Percentiles rank a stretch among this genome's conserved stretches.
Conservation (phyloP, 2,888 invertebrate genomes). For the Oxycera nigricornis region DNA sequence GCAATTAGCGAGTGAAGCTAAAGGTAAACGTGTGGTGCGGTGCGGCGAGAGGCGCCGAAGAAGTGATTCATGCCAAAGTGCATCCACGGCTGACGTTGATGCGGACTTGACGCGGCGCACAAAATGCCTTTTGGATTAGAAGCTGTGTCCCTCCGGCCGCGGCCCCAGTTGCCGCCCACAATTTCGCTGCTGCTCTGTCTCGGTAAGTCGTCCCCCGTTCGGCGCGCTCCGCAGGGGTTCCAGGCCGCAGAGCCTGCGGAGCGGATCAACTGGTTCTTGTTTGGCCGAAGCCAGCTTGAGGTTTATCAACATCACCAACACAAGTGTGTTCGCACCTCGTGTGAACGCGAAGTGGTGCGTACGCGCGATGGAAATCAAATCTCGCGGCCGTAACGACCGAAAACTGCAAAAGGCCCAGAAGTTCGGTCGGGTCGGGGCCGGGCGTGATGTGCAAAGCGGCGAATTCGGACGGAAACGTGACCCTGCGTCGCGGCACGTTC, state of each 20-base stretch:
- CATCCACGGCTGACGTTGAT: constrained; percentile 12
- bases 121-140: constrained; percentile 33
- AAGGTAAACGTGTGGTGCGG: constrained; percentile 19
- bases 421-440: neutral
- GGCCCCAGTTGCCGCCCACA: constrained; percentile 5
- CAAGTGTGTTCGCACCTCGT: neutral
- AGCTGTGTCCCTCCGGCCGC: constrained; percentile 16
- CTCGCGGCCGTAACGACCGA: constrained; percentile 10
- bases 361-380: constrained; percentile 2
- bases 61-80: constrained; percentile 27
- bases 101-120: neutral
- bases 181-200: constrained; percentile 28
- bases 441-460: no score
- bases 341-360: neutral
- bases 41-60: neutral
- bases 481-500: neutral
- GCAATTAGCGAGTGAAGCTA: constrained; percentile 23
- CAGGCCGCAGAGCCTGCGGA: neutral
- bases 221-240: neutral
- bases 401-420: neutral
- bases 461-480: no score
- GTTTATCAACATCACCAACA: constrained; percentile 31
- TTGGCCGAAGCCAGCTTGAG: neutral
- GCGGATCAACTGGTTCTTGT: constrained; percentile 6
- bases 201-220: constrained; percentile 7